These are phyloP conservation scores for Gorilla gorilla DNA, from an alignment of 2,113 vertebrate species.

Conservation along the genomic window DNA sequence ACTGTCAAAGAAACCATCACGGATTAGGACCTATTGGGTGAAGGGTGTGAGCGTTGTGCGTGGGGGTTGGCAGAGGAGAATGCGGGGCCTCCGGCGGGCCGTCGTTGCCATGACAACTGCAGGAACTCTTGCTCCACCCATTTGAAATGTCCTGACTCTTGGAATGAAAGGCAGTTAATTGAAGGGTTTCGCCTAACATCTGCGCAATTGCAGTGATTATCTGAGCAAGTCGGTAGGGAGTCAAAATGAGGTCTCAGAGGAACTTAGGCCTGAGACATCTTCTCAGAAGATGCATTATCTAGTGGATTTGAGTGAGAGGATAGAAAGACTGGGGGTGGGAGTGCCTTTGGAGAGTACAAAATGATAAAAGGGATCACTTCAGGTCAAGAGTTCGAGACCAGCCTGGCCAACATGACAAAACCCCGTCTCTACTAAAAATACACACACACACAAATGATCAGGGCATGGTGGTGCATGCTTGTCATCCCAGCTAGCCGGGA, in stretches of 20 bases:
- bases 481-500: no score
- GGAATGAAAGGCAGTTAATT: background rate
- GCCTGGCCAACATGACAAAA: no score
- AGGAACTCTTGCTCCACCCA: background rate
- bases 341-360: background rate
- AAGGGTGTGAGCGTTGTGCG: background rate
- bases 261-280: background rate
- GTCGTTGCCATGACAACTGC: background rate
- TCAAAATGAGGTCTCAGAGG: conserved; percentile 20
- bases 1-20: background rate
- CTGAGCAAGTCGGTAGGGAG: background rate
- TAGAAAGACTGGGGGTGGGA: background rate
- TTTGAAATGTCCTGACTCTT: background rate
- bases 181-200: background rate
- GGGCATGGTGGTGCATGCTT: no score
- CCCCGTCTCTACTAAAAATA: no score
- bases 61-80: background rate
- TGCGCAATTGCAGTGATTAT: background rate
- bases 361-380: no score
- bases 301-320: background rate
- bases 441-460: no score
- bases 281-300: background rate
- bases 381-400: no score
- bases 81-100: background rate
- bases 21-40: background rate